A percentile compares a stretch with the other conserved stretches of the same genome.
phyloP scores from a whole-genome alignment of 2,797 vertebrate species.

The Cephalopachus bancanus region DNA sequence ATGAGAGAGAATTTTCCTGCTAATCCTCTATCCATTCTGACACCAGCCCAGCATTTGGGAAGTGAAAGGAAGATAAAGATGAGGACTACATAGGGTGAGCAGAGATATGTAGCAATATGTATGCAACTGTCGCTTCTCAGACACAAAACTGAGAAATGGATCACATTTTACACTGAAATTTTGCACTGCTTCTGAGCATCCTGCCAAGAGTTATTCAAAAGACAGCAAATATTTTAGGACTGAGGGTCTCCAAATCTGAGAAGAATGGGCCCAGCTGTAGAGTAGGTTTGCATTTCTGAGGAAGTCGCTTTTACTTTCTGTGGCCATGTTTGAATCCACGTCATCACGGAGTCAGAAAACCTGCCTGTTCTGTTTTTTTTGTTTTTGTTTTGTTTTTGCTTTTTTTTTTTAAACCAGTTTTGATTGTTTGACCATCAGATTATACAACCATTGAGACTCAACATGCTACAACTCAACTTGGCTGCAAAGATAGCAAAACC shows the following conservation, averaged over 20 bases:
- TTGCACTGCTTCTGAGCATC: slow-evolving; percentile 19
- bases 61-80: not conserved
- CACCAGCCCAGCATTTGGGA: slow-evolving; percentile 46
- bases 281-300: not conserved
- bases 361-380: not conserved
- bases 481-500: slow-evolving; percentile 48
- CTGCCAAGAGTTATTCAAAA: slow-evolving; percentile 62
- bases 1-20: slow-evolving; percentile 56
- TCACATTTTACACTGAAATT: slow-evolving; percentile 41
- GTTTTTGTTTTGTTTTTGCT: not conserved
- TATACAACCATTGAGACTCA: not conserved
- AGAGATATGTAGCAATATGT: not conserved
- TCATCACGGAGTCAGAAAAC: not conserved
- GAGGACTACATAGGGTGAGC: not conserved
- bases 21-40: slow-evolving; percentile 55
- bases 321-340: not conserved
- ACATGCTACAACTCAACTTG: not conserved
- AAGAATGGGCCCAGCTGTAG: not conserved
- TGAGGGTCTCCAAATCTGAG: slow-evolving; percentile 27
- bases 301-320: not conserved
- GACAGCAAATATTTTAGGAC: not conserved
- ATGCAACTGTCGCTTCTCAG: not conserved
- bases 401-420: slow-evolving; percentile 12
- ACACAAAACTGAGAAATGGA: slow-evolving; percentile 34
- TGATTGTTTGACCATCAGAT: slow-evolving; percentile 58